Evolutionary conservation across 1,140 invertebrate genomes (phyloP), one percentile per base, ranked within the genome.

Genomic region (Temnothorax nylanderi): DNA sequence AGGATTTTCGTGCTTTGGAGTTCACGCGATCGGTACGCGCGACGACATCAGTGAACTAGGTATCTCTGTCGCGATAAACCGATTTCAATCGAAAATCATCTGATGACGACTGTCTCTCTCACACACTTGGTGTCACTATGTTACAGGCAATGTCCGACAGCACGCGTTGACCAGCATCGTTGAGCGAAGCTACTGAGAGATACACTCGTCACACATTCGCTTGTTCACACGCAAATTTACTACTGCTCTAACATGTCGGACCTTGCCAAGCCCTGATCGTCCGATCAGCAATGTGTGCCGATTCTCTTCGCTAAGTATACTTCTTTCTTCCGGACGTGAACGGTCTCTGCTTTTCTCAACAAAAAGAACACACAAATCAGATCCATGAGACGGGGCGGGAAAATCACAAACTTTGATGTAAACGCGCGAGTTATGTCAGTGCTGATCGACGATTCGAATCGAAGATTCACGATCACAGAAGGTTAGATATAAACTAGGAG

Each of bases 101-200:
- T 88, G 67, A 67, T 76, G 87, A 62, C 76, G 37, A 60, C 44
- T 89, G 60, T 82, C 41, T 90, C 86, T 88, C 87, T 89, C 77
- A 91, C 88, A 56, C 82, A 91, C 87, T 89, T 87, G 85, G 62
- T 91, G 81, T 91, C 90, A 89, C 67, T 91, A 86, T 91, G 90
- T 91, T 91, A 77, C 90, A 91, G 90, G 90, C 90, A 91, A 91
- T 91, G 87, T 91, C 90, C 90, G 90, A 91, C 90, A 89, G 90
- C 89, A 90, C 89, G 90, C 90, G 87, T 91, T 91, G 89, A 89
- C 87, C 90, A 86, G 49, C 89, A 89, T 85, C 89, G 71, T 91
- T 91, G 87, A 91, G 86, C 87, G 90, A 91, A 89, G 87, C 87
- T 88, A 80, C 87, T 76, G 78, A 90, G 67, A 86, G 62, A 82